Evolutionary conservation across 2,113 vertebrate species (phyloP).

Genomic region (Potamarius usumacintae): DNA sequence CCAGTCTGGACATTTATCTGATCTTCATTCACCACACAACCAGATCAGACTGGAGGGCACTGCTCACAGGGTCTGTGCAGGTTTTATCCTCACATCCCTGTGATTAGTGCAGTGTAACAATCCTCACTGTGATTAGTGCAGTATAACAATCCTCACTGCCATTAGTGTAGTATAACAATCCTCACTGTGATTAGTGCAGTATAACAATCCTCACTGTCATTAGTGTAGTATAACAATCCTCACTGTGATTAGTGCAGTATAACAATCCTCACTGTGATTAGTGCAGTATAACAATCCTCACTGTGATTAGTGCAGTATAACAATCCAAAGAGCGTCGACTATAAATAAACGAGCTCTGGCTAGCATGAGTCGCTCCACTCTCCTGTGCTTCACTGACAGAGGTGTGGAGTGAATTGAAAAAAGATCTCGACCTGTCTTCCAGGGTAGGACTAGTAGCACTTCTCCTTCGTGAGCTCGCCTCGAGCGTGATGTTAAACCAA

Average conservation of each 20-base stretch:
- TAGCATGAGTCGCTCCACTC: neutral
- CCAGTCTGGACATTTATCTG: neutral
- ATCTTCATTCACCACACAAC: neutral
- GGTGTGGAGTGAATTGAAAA: neutral
- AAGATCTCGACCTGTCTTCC: neutral
- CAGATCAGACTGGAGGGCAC: neutral
- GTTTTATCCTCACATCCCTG: neutral
- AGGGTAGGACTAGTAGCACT: constrained; percentile 49
- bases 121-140: too few species aligned
- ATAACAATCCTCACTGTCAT: too few species aligned
- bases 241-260: too few species aligned
- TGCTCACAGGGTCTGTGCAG: neutral
- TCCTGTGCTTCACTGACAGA: neutral
- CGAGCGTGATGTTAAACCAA: constrained; percentile 25
- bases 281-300: too few species aligned
- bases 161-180: too few species aligned
- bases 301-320: too few species aligned
- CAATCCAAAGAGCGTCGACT: neutral
- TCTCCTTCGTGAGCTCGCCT: constrained; percentile 42
- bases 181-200: too few species aligned
- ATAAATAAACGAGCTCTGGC: neutral
- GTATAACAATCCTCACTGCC: too few species aligned
- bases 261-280: too few species aligned
- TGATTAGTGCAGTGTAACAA: neutral
- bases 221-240: too few species aligned